phyloP scores from a whole-genome alignment of 30 jellyfish, hydroid and myxozoan species.

The Nemopilema nomurai region DNA sequence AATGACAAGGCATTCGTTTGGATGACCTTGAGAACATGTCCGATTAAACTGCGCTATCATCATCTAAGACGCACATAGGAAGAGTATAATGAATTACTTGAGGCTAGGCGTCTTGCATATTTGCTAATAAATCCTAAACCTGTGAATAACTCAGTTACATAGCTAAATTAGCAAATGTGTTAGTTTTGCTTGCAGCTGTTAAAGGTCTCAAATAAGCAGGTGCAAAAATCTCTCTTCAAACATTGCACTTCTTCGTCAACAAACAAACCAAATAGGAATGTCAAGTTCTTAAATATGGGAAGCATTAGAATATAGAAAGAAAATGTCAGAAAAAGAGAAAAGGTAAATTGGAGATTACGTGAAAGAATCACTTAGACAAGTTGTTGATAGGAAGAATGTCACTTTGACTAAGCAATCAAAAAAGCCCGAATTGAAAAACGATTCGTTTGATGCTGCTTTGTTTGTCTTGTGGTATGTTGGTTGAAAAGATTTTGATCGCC shows the following conservation, averaged over 20 bases:
- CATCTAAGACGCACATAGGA: neutral
- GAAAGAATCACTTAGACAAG: no score
- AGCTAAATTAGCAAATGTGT: conserved; percentile 26
- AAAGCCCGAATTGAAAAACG: no score
- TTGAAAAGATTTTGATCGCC: no score
- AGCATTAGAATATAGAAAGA: no score
- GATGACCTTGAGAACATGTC: neutral
- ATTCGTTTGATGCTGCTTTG: no score
- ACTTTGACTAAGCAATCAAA: no score
- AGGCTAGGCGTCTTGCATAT: conserved; percentile 28
- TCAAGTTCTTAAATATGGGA: no score
- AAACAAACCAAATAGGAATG: no score
- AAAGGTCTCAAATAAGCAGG: neutral
- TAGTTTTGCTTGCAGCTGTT: neutral
- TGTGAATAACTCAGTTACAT: neutral
- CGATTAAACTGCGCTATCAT: neutral
- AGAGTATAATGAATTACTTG: neutral
- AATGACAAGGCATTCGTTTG: neutral
- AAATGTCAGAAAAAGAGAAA: no score
- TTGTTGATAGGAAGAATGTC: no score
- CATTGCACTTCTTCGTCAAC: neutral
- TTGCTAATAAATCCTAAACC: conserved; percentile 7
- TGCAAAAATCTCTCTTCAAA: neutral
- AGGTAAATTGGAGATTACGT: no score
- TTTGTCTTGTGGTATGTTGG: no score